Base-by-base conservation (phyloP, 2,888 invertebrate species). In the Ommatoiulus sabulosus region DNA sequence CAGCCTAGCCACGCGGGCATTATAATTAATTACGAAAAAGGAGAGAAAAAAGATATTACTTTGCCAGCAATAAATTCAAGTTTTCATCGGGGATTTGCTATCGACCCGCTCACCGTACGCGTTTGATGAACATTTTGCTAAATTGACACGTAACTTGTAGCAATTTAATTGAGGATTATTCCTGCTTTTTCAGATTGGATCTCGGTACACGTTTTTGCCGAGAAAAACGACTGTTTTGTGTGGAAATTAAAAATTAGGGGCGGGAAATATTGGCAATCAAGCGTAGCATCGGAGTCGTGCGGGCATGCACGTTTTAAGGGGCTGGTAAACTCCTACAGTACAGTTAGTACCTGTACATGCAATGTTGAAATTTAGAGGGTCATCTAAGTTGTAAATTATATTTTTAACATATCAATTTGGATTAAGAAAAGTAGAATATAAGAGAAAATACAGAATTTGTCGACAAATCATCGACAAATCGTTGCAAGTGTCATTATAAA, bases 81-180 rank as follows among this genome's bases (percentile, higher is more conserved):
- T 72, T 72, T 72, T 72, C 72, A 72, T 72, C 72, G 72, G 72
- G 72, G 72, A 72, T 20, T 72, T 72, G 24, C 72, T 24, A 72
- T 72, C 72, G 72, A 72, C 72, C 72, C 24, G 72, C 72, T n/a
- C 72, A 72, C 72, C 24, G 72, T 63, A 17, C 72, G 72, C 72
- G 24, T 72, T 72, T 72, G 72, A 72, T 72, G 20, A 72, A 72
- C 72, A 72, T 72, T 72, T 72, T 72, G 72, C 72, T 72, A 72
- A 72, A 72, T 72, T 72, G 72, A 72, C 72, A 24, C 72, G 72
- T 72, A 72, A 72, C 72, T 72, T 72, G 72, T 72, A 72, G 72
- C 24, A 24, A 6, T 72, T 72, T 72, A 72, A 72, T 72, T 72
- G 72, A 72, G 72, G 72, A 72, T 72, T 72, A 72, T 72, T 72